Conservation (phyloP, 2,797 vertebrate species). For the Lagodon rhomboides region DNA sequence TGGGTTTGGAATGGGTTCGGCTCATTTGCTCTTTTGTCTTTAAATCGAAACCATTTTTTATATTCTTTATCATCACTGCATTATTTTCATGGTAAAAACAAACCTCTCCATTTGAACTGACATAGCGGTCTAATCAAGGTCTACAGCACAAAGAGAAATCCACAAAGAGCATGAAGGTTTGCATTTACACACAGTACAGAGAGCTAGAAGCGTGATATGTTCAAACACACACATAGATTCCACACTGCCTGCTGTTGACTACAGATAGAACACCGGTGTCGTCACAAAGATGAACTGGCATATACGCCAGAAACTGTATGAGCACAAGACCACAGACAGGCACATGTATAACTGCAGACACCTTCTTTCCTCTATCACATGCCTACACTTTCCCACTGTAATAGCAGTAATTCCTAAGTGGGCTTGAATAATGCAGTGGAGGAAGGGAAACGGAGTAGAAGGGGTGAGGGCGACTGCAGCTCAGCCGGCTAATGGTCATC, state of each 20-base stretch:
- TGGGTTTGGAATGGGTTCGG: background rate
- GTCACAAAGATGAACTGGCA: slow-evolving; percentile 22
- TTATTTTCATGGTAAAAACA: background rate
- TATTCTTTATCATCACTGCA: background rate
- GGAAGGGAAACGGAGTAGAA: slow-evolving; percentile 27
- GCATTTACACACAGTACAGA: slow-evolving; percentile 30
- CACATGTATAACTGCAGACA: slow-evolving; percentile 14
- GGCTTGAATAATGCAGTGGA: slow-evolving; percentile 61
- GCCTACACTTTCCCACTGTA: slow-evolving; percentile 1
- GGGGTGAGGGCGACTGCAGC: slow-evolving; percentile 33
- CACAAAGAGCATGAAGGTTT: slow-evolving; percentile 6
- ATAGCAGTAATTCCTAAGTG: slow-evolving; percentile 66
- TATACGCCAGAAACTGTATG: background rate
- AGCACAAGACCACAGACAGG: background rate
- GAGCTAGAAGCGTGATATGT: slow-evolving; percentile 5
- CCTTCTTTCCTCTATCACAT: background rate
- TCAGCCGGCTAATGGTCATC: slow-evolving; percentile 56
- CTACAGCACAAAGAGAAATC: slow-evolving; percentile 9
- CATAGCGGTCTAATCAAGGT: slow-evolving; percentile 36
- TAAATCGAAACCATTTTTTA: background rate
- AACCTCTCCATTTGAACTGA: background rate
- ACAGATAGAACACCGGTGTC: background rate
- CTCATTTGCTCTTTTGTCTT: background rate
- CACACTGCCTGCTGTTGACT: background rate
- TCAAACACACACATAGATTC: slow-evolving; percentile 12